Base-by-base conservation (phyloP, 2,113 vertebrate genomes). In the Rallus limicola region DNA sequence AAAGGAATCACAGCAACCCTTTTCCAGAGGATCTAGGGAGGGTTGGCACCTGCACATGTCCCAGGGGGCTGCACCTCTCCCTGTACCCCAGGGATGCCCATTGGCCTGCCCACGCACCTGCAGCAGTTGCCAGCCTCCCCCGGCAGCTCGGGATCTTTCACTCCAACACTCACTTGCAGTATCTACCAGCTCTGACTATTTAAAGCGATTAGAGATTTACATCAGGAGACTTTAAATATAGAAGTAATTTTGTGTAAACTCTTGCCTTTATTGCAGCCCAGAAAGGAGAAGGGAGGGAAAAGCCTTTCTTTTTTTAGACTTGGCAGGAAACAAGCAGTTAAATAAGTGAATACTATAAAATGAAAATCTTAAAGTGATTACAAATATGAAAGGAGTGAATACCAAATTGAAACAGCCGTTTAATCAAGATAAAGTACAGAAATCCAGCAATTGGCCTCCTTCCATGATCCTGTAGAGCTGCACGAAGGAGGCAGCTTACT, bases 311-410 rank as follows among this genome's bases (percentile, higher is more conserved):
- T 96, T 90, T 89, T 94, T 91, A 93, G 82, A 87, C 65, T 94
- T 96, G 83, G 86, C 88, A 95, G 92, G 88, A 93, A 93, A 94
- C 77, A 94, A 95, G 88, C 77, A 95, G 88, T 94, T 96, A 93
- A 96, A 86, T 92, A 83, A 95, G 48, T 92, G 74, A 95, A 88
- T 55, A 84, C 70, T 89, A 88, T 82, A 86, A 92, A 92, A 92
- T 91, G 38, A 93, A 96, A 93, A 96, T 87, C 82, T 96, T 92
- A 82, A 94, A 91, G 67, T 89, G 81, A 93, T 93, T 96, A 88
- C 81, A 80, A 92, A 92, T 90, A 79, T 88, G 86, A 92, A 95
- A 94, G 76, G 76, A 48, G 52, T 59, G 75, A 81, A 92, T 82
- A 93, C 40, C 50, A 92, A 93, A 93, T 70, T 68, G 90, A 85